Percentiles rank a stretch among this genome's conserved stretches.
Evolutionary conservation across 2,888 invertebrate species (phyloP).

Genomic region (Pomacea canaliculata): DNA sequence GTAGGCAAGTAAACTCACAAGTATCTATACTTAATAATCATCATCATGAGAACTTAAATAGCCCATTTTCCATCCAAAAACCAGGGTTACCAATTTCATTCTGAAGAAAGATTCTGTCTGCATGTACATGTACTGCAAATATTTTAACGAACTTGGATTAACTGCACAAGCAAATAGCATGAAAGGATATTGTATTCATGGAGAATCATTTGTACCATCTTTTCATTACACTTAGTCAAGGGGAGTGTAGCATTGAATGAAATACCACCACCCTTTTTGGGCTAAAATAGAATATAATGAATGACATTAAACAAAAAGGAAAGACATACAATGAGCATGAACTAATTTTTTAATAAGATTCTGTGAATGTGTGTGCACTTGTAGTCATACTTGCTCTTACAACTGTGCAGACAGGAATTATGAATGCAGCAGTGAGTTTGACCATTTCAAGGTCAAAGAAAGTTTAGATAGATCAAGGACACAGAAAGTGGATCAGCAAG

Average conservation of each 20-base stretch:
- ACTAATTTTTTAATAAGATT: no score
- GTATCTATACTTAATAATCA: neutral
- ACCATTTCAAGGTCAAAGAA: no score
- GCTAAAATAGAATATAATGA: slow-evolving; percentile 70
- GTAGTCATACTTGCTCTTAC: no score
- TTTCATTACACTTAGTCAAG: slow-evolving; percentile 93
- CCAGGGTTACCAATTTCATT: neutral
- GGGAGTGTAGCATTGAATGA: slow-evolving; percentile 97
- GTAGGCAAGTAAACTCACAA: neutral
- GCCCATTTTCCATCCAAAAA: no score
- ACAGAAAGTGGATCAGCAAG: no score
- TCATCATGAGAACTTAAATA: no score
- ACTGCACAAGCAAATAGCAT: neutral
- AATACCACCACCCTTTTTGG: slow-evolving; percentile 95
- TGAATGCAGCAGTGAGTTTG: no score
- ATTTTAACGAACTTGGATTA: neutral
- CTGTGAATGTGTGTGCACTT: no score
- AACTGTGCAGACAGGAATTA: no score
- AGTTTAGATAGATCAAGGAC: no score
- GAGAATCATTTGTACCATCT: slow-evolving; percentile 96
- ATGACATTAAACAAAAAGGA: no score
- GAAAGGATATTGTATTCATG: slow-evolving; percentile 93
- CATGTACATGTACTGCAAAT: neutral
- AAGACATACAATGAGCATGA: no score
- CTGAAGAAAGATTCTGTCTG: neutral